Base-by-base conservation (phyloP, 1,140 invertebrate genomes). In the Carposina sasakii region DNA sequence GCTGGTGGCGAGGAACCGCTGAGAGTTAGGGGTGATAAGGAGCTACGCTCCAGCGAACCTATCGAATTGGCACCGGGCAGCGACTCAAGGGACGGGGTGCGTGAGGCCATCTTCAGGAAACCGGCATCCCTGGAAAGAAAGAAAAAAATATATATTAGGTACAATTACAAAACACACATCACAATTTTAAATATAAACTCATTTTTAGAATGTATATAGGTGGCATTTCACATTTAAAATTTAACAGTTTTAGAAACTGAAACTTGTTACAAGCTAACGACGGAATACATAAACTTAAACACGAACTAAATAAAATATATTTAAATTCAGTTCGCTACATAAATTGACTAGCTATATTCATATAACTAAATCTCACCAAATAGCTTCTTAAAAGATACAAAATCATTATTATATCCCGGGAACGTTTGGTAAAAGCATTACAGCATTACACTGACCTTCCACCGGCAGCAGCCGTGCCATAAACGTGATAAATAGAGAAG, bases 1-100 rank as follows among this genome's bases (percentile, higher is more conserved):
- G 91, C 91, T 57, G 91, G 91, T 42, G 93, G 92, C 67, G 92
- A 93, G 69, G 91, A 94, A 65, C 92, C 91, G 87, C 92, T 94
- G 72, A 93, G 87, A 65, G 92, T 93, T 63, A 93, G 76, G 63
- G 93, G 93, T 48, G 92, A 94, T 73, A 89, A 75, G 76, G 89
- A 88, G 81, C 87, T 87, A 84, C 89, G 88, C 76, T 93, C 92
- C 63, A 91, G 87, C 66, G 93, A 95, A 88, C 93, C 93, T 85
- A 95, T 91, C 74, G 94, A 94, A 88, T 93, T 94, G 82, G 92
- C 92, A 90, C 94, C 93, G 74, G 90, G 90, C 85, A 93, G 87
- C 86, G 94, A 95, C 89, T 96, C 94, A 87, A 95, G 87, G 85
- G 94, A 96, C 79, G 94, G 93, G 87, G 94, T 95, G 81, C 85